phyloP scores from a whole-genome alignment of 2,888 invertebrate species.

The Parasteatoda lunata region DNA sequence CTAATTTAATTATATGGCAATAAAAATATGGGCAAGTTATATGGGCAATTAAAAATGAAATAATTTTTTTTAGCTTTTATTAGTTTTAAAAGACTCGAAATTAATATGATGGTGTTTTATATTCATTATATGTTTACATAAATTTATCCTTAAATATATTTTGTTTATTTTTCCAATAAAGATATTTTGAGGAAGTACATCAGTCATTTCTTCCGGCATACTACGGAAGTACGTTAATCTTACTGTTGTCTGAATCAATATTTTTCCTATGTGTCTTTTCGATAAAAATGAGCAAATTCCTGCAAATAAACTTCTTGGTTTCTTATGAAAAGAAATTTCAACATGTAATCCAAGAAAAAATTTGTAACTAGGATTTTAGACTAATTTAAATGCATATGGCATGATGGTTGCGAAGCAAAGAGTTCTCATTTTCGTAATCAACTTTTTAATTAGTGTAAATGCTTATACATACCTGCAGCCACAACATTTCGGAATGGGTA shows the following conservation, averaged over 20 bases:
- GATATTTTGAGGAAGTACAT: background rate
- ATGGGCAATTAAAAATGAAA: too few species aligned
- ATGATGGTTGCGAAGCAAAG: background rate
- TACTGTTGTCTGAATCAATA: background rate
- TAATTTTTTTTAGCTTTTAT: too few species aligned
- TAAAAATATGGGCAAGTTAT: too few species aligned
- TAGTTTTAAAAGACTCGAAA: too few species aligned
- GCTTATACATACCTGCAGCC: background rate
- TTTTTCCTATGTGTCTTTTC: background rate
- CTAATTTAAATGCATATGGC: background rate
- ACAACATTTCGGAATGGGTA: background rate
- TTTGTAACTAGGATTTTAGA: background rate
- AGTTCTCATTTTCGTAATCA: too few species aligned
- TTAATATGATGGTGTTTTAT: too few species aligned
- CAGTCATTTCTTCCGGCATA: background rate
- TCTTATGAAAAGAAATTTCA: background rate
- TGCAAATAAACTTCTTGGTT: background rate
- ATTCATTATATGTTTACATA: too few species aligned
- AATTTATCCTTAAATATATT: too few species aligned
- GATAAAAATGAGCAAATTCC: background rate
- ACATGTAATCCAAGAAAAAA: background rate
- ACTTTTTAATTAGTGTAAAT: background rate
- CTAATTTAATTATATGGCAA: too few species aligned
- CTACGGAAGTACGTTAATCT: conserved; percentile 2
- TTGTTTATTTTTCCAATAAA: too few species aligned